phyloP scores from a whole-genome alignment of 2,797 vertebrate species.

The Numenius phaeopus region DNA sequence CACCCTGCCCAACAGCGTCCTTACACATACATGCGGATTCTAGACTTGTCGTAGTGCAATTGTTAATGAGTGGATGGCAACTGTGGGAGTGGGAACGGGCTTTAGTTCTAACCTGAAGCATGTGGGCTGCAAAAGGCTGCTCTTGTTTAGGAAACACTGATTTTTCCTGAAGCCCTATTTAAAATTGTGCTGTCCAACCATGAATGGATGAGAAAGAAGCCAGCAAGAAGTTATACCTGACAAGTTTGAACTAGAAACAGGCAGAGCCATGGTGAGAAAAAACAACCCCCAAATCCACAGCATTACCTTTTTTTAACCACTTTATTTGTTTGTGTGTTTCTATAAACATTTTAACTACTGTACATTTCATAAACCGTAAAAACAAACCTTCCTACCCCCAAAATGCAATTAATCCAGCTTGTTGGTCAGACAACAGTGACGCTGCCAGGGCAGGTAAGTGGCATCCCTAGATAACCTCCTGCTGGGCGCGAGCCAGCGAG shows the following conservation, averaged over 20 bases:
- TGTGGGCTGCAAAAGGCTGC: background rate
- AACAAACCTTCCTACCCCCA: conserved; percentile 33
- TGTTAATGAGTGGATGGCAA: background rate
- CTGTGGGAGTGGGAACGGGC: background rate
- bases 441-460: background rate
- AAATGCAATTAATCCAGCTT: background rate
- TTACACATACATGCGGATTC: background rate
- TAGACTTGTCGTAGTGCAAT: background rate
- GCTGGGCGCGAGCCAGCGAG: background rate
- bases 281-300: background rate
- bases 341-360: conserved; percentile 55
- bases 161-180: background rate
- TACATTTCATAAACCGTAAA: conserved; percentile 41
- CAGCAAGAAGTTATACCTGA: background rate
- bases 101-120: background rate
- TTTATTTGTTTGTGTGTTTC: conserved; percentile 62
- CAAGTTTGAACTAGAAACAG: background rate
- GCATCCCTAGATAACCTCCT: background rate
- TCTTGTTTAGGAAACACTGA: background rate
- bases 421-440: background rate
- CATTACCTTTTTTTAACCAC: background rate
- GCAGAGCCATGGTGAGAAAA: background rate
- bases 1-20: background rate
- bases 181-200: background rate
- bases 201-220: background rate